phyloP scores from a whole-genome alignment of 2,797 vertebrate species.

The Eulemur albifrons region DNA sequence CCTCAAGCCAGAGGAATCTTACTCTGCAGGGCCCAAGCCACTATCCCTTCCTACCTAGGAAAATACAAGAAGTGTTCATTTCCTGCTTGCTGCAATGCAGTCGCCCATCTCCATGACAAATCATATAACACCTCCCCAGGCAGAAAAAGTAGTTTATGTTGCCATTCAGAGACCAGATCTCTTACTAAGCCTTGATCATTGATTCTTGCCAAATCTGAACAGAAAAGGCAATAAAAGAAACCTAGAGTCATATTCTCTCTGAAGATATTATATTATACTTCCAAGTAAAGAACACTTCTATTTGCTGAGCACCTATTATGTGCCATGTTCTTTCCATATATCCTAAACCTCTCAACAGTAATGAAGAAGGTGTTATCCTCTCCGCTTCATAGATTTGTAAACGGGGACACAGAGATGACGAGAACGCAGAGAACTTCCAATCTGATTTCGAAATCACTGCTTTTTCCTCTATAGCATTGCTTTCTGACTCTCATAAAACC shows the following conservation, averaged over 20 bases:
- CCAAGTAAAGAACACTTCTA: not conserved
- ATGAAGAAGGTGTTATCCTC: not conserved
- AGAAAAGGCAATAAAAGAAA: not conserved
- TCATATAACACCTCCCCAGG: not conserved
- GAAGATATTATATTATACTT: not conserved
- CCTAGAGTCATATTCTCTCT: not conserved
- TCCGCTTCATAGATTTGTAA: not conserved
- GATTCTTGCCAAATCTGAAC: conserved; percentile 5
- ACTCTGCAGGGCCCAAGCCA: not conserved
- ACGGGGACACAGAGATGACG: not conserved
- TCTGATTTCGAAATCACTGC: not conserved
- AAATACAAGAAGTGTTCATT: not conserved
- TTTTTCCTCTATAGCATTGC: not conserved
- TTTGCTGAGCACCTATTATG: not conserved
- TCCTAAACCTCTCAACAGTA: not conserved
- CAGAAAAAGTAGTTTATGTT: not conserved
- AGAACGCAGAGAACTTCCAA: not conserved
- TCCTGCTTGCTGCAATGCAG: not conserved
- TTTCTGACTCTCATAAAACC: not conserved
- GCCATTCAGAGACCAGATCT: not conserved
- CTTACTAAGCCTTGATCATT: not conserved
- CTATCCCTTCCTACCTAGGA: not conserved
- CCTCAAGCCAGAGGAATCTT: not conserved
- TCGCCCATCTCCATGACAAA: not conserved
- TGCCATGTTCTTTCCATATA: not conserved